A percentile compares a stretch with the other conserved stretches of the same genome.
Conservation (phyloP, 2,888 invertebrate genomes). For the Gastracanthus pulcherrimus region DNA sequence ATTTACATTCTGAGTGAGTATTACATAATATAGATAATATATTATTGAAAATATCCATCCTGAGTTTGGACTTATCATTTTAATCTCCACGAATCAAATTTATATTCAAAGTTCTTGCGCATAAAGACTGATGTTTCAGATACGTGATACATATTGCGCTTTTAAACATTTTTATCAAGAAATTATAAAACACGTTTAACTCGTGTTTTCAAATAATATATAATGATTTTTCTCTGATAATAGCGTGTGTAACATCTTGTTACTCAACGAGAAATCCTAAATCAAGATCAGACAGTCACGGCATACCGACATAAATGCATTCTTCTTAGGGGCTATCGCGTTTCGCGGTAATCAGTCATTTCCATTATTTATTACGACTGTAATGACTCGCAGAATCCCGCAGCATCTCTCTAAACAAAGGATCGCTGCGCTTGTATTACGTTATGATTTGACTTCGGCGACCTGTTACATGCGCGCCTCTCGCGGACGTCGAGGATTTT, state of each 20-base stretch:
- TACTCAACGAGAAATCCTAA: slow-evolving; percentile 34
- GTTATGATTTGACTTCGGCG: slow-evolving; percentile 50
- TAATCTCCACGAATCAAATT: too few relatives aligned
- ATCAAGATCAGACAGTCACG: slow-evolving; percentile 52
- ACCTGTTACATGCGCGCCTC: slow-evolving; percentile 18
- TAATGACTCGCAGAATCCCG: slow-evolving; percentile 47
- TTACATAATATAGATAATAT: too few relatives aligned
- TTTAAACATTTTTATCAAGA: too few relatives aligned
- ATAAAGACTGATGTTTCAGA: too few relatives aligned
- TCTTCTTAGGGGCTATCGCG: slow-evolving; percentile 17
- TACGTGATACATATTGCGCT: too few relatives aligned
- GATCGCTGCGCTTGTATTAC: slow-evolving; percentile 17
- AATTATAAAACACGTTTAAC: background rate
- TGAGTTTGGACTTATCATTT: too few relatives aligned
- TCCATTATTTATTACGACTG: slow-evolving; percentile 51
- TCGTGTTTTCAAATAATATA: background rate
- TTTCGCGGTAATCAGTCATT: slow-evolving; percentile 54
- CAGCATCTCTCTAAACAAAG: slow-evolving; percentile 47
- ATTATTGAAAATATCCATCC: too few relatives aligned
- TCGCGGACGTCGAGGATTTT: background rate
- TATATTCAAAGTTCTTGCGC: too few relatives aligned
- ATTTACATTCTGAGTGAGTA: background rate
- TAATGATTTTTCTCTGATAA: background rate
- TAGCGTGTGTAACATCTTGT: slow-evolving; percentile 13
- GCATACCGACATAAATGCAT: slow-evolving; percentile 22